These are phyloP conservation scores for Gibbula magus DNA, from an alignment of 2,888 invertebrate species.

Conservation along the genomic window DNA sequence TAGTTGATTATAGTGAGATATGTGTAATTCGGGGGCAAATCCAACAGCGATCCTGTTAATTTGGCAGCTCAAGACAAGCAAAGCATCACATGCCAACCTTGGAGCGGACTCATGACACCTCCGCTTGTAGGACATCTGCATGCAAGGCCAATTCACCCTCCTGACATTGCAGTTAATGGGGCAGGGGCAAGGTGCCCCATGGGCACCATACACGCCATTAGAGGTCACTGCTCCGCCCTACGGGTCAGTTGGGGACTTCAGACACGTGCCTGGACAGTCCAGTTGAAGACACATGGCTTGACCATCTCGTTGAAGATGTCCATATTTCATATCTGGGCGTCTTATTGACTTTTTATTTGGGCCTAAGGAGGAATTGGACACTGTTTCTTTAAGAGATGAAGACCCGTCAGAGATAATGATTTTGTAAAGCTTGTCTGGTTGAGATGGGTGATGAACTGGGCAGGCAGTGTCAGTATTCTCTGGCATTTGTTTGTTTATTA, in stretches of 20 bases:
- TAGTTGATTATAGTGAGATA: slow-evolving; percentile 1
- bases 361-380: slow-evolving; percentile 11
- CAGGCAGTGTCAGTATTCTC: no score
- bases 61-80: slow-evolving; percentile 8
- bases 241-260: neutral
- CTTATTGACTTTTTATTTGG: slow-evolving; percentile 5
- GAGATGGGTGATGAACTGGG: no score
- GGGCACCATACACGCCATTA: neutral
- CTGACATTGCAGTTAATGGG: slow-evolving; percentile 4
- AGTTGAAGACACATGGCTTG: neutral
- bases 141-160: neutral
- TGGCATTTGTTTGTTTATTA: no score
- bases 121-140: neutral
- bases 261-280: neutral
- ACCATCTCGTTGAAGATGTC: neutral
- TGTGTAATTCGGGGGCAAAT: neutral
- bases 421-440: no score
- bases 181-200: neutral
- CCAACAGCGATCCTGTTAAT: neutral
- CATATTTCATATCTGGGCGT: neutral
- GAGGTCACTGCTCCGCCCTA: neutral
- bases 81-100: neutral
- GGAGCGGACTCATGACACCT: neutral
- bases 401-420: neutral
- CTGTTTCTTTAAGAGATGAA: slow-evolving; percentile 4